Evolutionary conservation across 1,140 invertebrate species (phyloP).

Genomic region (Colletes latitarsis): DNA sequence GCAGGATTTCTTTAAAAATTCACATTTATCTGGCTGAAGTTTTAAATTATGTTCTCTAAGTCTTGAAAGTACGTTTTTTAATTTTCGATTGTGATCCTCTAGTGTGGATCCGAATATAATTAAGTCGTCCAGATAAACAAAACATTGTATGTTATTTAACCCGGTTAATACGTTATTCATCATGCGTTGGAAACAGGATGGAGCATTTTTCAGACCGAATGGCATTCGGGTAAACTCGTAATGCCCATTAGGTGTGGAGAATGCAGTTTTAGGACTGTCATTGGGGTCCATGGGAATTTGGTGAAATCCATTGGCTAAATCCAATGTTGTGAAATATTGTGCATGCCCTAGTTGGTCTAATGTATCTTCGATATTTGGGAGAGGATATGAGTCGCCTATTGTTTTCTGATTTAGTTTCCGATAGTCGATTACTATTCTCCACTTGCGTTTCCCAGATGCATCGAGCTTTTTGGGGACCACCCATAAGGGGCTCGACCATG

Average conservation of each 20-base stretch:
- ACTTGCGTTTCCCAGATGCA: background rate
- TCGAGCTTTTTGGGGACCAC: constrained; percentile 1
- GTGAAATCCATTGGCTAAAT: no score
- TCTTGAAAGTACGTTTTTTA: background rate
- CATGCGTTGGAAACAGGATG: no score
- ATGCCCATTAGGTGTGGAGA: no score
- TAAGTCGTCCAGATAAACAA: no score
- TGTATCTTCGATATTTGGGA: constrained; percentile 21
- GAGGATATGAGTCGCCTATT: background rate
- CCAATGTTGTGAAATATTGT: no score
- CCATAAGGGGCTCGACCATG: background rate
- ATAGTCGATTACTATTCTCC: constrained; percentile 18
- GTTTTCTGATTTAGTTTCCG: constrained; percentile 5
- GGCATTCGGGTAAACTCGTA: no score
- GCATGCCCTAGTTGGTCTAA: constrained; percentile 2
- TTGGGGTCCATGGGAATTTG: constrained; percentile 1
- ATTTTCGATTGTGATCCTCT: background rate
- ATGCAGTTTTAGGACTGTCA: background rate
- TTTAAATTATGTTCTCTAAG: background rate
- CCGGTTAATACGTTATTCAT: no score
- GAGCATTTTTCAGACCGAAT: no score
- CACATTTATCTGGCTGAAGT: background rate
- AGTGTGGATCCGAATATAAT: background rate
- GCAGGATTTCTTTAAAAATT: background rate
- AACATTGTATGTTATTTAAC: no score